Conservation (phyloP, 2,888 invertebrate genomes). For the Syritta pipiens region DNA sequence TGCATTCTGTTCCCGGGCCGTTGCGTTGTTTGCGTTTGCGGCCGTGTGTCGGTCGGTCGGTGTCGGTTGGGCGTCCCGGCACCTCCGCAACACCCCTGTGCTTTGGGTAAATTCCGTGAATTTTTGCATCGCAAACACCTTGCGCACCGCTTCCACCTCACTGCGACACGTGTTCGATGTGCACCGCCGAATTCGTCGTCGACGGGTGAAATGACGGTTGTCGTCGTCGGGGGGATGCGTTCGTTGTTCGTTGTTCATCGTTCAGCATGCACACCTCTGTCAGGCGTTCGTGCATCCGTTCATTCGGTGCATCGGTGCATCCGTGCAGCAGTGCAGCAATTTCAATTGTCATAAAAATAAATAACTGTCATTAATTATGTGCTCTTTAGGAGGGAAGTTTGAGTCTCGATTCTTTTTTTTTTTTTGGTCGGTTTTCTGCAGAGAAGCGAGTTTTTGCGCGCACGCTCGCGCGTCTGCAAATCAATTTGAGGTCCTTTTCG, state of each 20-base stretch:
- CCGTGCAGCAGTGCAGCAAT: slow-evolving; percentile 50
- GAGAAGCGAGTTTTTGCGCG: too few species aligned
- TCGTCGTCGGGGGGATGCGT: slow-evolving; percentile 33
- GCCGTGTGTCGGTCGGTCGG: background rate
- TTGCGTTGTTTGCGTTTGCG: slow-evolving; percentile 22
- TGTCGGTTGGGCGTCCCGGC: background rate
- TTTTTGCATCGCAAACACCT: slow-evolving; percentile 54
- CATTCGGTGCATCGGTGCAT: slow-evolving; percentile 10
- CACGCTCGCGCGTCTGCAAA: slow-evolving; percentile 38
- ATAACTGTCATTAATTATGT: slow-evolving; percentile 57
- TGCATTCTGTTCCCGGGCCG: slow-evolving; percentile 1
- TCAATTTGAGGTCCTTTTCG: slow-evolving; percentile 41
- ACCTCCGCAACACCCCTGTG: background rate
- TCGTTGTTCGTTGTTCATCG: too few species aligned
- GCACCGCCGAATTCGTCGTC: slow-evolving; percentile 20
- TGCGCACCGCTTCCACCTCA: slow-evolving; percentile 36
- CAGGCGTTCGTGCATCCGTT: background rate
- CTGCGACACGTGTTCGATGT: slow-evolving; percentile 52
- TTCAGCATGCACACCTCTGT: background rate
- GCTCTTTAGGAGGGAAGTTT: slow-evolving; percentile 44
- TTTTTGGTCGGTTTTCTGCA: too few species aligned
- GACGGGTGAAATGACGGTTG: slow-evolving; percentile 14
- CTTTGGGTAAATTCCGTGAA: slow-evolving; percentile 44
- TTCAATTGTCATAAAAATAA: slow-evolving; percentile 66
- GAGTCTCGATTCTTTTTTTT: too few species aligned